A percentile compares a stretch with the other conserved stretches of the same genome.
Conservation (phyloP, 2,888 invertebrate genomes). For the Drosophila flavopinicola region DNA sequence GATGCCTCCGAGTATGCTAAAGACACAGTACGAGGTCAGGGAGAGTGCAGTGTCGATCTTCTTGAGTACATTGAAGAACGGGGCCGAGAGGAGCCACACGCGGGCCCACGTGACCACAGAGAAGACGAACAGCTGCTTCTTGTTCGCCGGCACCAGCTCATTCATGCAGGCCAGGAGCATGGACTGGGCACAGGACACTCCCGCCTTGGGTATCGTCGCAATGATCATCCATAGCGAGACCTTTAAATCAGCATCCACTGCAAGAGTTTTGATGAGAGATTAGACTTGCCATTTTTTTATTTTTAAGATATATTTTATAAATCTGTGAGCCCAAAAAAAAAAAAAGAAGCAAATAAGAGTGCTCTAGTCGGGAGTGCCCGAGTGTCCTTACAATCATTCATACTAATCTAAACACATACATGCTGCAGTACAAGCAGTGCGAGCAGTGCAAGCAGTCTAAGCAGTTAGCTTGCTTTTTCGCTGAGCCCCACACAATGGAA, state of each 20-base stretch:
- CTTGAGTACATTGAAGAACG: slow-evolving; percentile 83
- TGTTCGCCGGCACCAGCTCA: slow-evolving; percentile 83
- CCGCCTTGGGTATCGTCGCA: slow-evolving; percentile 83
- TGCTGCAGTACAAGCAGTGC: too few relatives aligned
- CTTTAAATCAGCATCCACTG: slow-evolving; percentile 80
- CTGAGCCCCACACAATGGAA: too few relatives aligned
- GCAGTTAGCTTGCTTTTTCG: too few relatives aligned
- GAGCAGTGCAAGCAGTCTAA: too few relatives aligned
- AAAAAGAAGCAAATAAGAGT: too few relatives aligned
- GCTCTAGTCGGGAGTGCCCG: too few relatives aligned
- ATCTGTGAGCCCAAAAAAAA: too few relatives aligned
- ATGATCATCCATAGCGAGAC: slow-evolving; percentile 83
- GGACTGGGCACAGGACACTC: slow-evolving; percentile 84
- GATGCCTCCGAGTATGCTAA: slow-evolving; percentile 82
- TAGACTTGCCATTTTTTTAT: too few relatives aligned
- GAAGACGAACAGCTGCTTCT: slow-evolving; percentile 82
- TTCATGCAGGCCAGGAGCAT: slow-evolving; percentile 84
- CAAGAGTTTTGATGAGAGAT: not conserved
- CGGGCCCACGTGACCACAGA: slow-evolving; percentile 84
- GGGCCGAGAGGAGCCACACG: slow-evolving; percentile 83
- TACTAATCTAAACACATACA: too few relatives aligned
- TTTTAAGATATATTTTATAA: too few relatives aligned
- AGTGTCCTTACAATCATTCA: too few relatives aligned
- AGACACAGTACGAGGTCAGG: slow-evolving; percentile 79
- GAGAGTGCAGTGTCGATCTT: slow-evolving; percentile 82